Evolutionary conservation across 2,888 invertebrate genomes (phyloP).

Genomic region (Phytoseiulus persimilis): DNA sequence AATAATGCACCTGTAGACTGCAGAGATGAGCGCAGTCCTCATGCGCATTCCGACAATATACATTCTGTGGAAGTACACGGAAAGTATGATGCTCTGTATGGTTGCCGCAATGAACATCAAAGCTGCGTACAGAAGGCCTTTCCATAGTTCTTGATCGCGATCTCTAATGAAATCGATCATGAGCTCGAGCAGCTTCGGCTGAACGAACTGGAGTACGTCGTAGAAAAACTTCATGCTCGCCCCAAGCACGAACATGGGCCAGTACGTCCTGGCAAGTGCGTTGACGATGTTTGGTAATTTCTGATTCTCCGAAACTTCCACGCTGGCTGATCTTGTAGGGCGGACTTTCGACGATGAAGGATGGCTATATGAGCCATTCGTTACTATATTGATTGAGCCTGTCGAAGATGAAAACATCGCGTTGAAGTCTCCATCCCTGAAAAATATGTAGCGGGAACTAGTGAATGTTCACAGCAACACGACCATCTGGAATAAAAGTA

Average conservation of each 20-base stretch:
- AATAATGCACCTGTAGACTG: conserved; percentile 68
- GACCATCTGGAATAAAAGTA: too few species aligned
- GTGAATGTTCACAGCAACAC: background rate
- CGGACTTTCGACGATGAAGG: background rate
- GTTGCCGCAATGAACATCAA: conserved; percentile 66
- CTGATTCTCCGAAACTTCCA: background rate
- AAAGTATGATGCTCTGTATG: conserved; percentile 70
- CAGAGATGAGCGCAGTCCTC: conserved; percentile 72
- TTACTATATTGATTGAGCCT: background rate
- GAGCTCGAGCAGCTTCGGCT: conserved; percentile 49
- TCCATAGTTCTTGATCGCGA: conserved; percentile 58
- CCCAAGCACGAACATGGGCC: conserved; percentile 47
- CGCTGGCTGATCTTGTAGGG: background rate
- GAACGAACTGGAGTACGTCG: conserved; percentile 51
- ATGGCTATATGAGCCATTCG: background rate
- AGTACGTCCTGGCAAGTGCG: conserved; percentile 15
- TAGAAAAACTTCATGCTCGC: conserved; percentile 50
- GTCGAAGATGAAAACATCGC: background rate
- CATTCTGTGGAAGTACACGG: conserved; percentile 85
- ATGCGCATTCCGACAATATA: conserved; percentile 80
- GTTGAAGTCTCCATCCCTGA: background rate
- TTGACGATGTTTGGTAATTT: conserved; percentile 10
- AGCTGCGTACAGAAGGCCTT: conserved; percentile 72
- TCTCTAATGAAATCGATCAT: conserved; percentile 33
- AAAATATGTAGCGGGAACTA: background rate